Evolutionary conservation across 2,113 vertebrate genomes (phyloP).

Genomic region (Jacana jacana): DNA sequence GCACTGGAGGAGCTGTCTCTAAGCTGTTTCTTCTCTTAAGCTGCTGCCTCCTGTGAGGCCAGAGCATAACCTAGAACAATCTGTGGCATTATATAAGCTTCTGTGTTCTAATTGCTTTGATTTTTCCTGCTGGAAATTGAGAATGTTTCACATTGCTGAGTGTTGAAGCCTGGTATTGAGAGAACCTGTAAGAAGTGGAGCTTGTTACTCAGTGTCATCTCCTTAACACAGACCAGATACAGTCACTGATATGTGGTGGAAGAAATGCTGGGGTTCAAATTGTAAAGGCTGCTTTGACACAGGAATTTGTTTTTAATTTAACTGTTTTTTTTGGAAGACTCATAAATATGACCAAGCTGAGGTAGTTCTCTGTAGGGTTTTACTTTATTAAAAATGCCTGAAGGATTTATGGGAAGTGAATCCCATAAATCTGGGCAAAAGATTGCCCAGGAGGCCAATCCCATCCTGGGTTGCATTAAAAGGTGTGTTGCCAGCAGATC

Average conservation of each 20-base stretch:
- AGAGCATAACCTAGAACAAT: background rate
- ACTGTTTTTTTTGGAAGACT: background rate
- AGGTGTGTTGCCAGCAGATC: too few relatives aligned
- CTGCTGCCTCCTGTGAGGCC: constrained; percentile 31
- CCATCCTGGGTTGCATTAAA: too few relatives aligned
- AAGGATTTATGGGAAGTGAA: background rate
- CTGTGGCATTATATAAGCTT: background rate
- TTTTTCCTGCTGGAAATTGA: background rate
- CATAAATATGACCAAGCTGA: background rate
- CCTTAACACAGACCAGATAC: background rate
- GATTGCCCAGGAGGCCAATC: too few relatives aligned
- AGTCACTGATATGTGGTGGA: background rate
- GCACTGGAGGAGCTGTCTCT: background rate
- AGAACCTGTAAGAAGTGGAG: background rate
- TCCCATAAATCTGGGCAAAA: too few relatives aligned
- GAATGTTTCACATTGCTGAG: background rate
- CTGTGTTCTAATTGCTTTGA: background rate
- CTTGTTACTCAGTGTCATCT: background rate
- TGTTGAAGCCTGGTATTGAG: background rate
- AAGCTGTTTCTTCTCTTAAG: constrained; percentile 4
- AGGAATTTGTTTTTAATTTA: background rate
- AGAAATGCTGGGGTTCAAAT: background rate
- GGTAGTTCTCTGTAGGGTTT: background rate
- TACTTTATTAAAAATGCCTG: background rate
- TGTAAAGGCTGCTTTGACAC: background rate